phyloP scores from a whole-genome alignment of 2,888 invertebrate genomes.

The Zaprionus bogoriensis region DNA sequence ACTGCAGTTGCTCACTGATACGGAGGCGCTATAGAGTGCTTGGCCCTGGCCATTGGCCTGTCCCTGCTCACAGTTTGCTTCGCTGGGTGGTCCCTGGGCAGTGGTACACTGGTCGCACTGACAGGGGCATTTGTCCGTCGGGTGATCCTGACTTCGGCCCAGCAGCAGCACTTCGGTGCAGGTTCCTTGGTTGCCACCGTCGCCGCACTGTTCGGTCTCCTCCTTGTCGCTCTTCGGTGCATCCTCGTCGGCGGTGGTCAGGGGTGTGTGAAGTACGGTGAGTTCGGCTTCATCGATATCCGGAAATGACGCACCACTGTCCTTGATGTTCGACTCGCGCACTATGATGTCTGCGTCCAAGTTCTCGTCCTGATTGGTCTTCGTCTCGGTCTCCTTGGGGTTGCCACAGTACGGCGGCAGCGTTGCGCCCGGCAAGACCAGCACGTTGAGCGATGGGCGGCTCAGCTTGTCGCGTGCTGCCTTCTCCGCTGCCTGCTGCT shows the following conservation, averaged over 20 bases:
- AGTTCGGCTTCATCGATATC: conserved; percentile 53
- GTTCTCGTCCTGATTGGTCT: background rate
- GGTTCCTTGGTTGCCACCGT: conserved; percentile 2
- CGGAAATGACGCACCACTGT: conserved; percentile 32
- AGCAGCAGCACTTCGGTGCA: conserved; percentile 63
- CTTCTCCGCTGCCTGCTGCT: conserved; percentile 20
- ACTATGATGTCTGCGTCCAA: conserved; percentile 55
- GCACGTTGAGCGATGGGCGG: conserved; percentile 42
- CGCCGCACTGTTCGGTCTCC: conserved; percentile 20
- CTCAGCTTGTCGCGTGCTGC: background rate
- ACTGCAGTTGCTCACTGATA: conserved; percentile 11
- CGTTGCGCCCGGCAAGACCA: conserved; percentile 51
- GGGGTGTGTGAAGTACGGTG: conserved; percentile 40
- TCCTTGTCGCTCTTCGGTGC: background rate
- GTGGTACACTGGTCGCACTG: conserved; percentile 34
- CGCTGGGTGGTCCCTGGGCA: background rate
- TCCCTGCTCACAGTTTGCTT: no score
- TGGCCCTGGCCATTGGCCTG: no score
- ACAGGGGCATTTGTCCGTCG: conserved; percentile 41
- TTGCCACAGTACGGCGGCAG: conserved; percentile 30
- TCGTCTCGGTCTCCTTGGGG: background rate
- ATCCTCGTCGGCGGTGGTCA: no score
- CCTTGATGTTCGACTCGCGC: conserved; percentile 45
- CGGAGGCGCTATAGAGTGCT: no score
- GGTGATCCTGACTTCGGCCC: conserved; percentile 31